phyloP scores from a whole-genome alignment of 2,888 invertebrate species.

The Apodemia zela region DNA sequence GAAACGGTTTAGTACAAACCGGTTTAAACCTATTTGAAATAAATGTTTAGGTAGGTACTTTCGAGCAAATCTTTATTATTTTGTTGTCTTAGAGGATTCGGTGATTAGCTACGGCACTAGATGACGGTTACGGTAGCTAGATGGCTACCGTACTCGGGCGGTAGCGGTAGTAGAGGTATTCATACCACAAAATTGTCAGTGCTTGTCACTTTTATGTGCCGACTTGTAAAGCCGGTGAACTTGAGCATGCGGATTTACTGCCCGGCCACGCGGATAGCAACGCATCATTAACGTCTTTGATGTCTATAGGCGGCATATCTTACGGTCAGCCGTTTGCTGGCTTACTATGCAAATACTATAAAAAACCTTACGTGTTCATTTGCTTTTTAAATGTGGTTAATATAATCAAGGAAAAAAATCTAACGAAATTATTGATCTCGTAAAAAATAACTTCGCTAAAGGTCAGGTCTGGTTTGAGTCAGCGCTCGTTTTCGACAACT shows the following conservation, averaged over 20 bases:
- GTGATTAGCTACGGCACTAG: too few relatives aligned
- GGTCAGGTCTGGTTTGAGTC: slow-evolving; percentile 1
- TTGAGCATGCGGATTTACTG: background rate
- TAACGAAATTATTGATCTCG: slow-evolving; percentile 10
- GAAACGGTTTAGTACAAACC: too few relatives aligned
- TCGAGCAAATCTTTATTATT: too few relatives aligned
- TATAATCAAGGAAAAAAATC: slow-evolving; percentile 3
- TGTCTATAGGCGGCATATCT: background rate
- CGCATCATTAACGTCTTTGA: slow-evolving; percentile 1
- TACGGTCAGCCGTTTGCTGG: background rate
- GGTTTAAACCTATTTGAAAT: too few relatives aligned
- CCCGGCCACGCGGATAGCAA: background rate
- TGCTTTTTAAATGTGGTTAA: background rate
- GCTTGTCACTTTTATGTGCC: too few relatives aligned
- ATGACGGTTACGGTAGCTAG: too few relatives aligned
- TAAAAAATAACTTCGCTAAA: slow-evolving; percentile 3
- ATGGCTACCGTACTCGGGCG: too few relatives aligned
- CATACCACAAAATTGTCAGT: too few relatives aligned
- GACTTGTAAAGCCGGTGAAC: background rate
- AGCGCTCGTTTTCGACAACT: background rate
- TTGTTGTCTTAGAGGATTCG: too few relatives aligned
- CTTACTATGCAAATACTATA: background rate
- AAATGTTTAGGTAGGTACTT: too few relatives aligned
- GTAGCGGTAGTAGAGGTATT: too few relatives aligned
- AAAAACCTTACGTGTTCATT: slow-evolving; percentile 2